phyloP scores from a whole-genome alignment of 2,888 invertebrate species.

The Himalopsyche kuldschensis region DNA sequence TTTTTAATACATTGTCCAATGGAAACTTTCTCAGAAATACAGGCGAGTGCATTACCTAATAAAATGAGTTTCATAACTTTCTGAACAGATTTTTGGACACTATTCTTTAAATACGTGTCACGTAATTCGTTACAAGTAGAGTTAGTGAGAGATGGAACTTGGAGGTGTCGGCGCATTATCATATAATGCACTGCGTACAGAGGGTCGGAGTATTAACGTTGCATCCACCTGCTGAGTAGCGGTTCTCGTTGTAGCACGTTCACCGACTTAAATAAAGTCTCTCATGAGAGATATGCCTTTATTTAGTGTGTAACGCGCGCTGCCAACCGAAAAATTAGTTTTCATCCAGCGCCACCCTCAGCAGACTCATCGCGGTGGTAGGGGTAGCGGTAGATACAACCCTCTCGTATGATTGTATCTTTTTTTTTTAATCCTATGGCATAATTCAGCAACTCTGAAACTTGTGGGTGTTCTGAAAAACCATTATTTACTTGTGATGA shows the following conservation, averaged over 20 bases:
- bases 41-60: too few species aligned
- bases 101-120: background rate
- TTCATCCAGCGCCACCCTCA: slow-evolving; percentile 9
- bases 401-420: slow-evolving; percentile 5
- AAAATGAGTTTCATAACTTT: too few species aligned
- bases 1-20: too few species aligned
- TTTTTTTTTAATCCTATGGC: slow-evolving; percentile 18
- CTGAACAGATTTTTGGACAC: background rate
- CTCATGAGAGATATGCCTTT: slow-evolving; percentile 29
- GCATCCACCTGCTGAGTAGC: background rate
- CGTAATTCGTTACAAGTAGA: background rate
- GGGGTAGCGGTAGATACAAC: background rate
- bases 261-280: slow-evolving; percentile 7
- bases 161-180: background rate
- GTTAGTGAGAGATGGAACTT: background rate
- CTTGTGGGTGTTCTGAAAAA: background rate
- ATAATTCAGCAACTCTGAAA: background rate
- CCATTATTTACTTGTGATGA: background rate
- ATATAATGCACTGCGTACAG: background rate
- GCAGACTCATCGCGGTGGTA: background rate
- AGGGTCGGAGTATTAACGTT: background rate
- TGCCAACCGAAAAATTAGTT: slow-evolving; percentile 37
- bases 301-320: slow-evolving; percentile 32
- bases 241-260: background rate
- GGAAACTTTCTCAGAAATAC: too few species aligned